Conservation (phyloP, 2,113 vertebrate genomes). For the Colossoma macropomum region DNA sequence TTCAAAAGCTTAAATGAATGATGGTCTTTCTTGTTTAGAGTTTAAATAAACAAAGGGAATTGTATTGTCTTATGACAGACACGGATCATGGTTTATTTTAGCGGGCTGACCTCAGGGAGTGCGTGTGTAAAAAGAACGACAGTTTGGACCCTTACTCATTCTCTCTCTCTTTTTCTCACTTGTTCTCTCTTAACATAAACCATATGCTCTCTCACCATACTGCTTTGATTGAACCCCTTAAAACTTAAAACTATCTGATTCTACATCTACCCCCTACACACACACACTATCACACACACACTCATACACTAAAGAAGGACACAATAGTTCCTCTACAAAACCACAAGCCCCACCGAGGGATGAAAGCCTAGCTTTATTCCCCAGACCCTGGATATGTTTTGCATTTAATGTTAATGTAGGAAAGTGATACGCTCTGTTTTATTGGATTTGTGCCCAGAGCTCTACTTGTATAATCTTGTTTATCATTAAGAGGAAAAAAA, state of each 20-base stretch:
- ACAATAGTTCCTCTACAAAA: conserved; percentile 39
- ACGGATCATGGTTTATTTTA: conserved; percentile 26
- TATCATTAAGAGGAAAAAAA: conserved; percentile 16
- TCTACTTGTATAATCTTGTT: conserved; percentile 27
- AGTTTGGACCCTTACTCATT: conserved; percentile 21
- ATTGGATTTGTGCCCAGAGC: conserved; percentile 16
- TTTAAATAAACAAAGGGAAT: conserved; percentile 15
- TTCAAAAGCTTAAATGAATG: conserved; percentile 59
- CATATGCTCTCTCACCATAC: conserved; percentile 44
- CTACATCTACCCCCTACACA: conserved; percentile 36
- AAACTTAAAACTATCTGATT: conserved; percentile 52
- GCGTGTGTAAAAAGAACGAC: conserved; percentile 17
- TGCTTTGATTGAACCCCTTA: conserved; percentile 28
- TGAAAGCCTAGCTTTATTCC: conserved; percentile 59
- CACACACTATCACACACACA: conserved; percentile 34
- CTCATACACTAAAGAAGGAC: conserved; percentile 32
- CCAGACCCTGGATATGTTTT: conserved; percentile 65
- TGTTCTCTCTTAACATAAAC: conserved; percentile 48
- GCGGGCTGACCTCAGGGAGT: neutral
- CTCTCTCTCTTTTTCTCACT: conserved; percentile 20
- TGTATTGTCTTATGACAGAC: conserved; percentile 18
- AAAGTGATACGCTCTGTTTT: conserved; percentile 38
- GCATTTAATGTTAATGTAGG: conserved; percentile 60
- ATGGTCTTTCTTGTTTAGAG: conserved; percentile 15
- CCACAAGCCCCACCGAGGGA: conserved; percentile 49